Base-by-base conservation (phyloP, 2,113 vertebrate genomes). In the Condylura cristata region DNA sequence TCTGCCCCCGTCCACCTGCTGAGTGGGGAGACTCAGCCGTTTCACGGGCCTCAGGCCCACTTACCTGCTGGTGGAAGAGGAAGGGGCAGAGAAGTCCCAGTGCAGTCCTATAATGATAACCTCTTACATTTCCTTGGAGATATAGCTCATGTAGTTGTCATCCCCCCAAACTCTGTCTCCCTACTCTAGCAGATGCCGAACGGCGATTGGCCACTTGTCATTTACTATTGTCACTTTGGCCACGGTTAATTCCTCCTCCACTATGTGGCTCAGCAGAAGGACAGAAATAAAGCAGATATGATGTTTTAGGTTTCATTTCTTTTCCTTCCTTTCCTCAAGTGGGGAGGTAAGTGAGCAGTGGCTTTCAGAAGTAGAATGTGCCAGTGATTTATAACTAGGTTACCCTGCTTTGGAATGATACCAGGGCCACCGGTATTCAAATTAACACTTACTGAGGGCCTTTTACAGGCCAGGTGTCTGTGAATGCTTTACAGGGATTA, bases 341-440 rank as follows among this genome's bases (percentile, higher is more conserved):
- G 39, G 34, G 61, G 74, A 82, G 63, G 4, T 81, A 65, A 26
- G 60, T 39, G 17, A 46, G 9, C 32, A 61, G 41, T 65, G 81
- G 72, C 48, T 71, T 86, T 65, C 79, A 85, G 32, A 95, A 85
- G 89, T 66, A 58, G 96, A 89, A 72, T 61, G 44, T 71, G 61
- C 75, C 28, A 30, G 44, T 85, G 44, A 75, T 70, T 89, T n/a
- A 44, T n/a, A 88, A 72, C 39, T 72, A 75, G 41, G 39, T 89
- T 75, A 86, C 80, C 80, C 83, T 89, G 46, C 90, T 93, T 96
- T 95, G 80, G n/a, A 90, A 41, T 46, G 37, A 4, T 86, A 34
- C n/a, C 22, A 5, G 28, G 41, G 90, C 63, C 24, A 41, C 24
- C 7, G 37, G 88, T 83, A 93, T 95, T 72, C 81, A 71, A 86